phyloP scores from a whole-genome alignment of 1,140 invertebrate genomes.

The Pollicipes pollicipes region DNA sequence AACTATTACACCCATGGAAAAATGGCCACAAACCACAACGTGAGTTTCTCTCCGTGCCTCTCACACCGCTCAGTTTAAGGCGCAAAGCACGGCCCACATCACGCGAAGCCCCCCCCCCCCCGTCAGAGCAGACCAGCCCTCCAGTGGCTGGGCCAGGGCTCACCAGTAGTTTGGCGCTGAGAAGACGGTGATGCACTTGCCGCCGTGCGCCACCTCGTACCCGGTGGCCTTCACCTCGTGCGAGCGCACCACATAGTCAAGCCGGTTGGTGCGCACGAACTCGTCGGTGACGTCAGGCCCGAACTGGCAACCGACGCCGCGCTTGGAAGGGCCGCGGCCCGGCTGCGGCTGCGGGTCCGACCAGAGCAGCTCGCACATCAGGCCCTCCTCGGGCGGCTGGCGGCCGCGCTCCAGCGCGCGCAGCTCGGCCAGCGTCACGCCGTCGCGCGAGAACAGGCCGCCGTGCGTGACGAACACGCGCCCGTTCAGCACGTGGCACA shows the following conservation, averaged over 20 bases:
- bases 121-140: neutral
- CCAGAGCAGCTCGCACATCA: conserved; percentile 97
- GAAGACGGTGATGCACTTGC: conserved; percentile 87
- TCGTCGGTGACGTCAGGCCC: conserved; percentile 87
- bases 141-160: conserved; percentile 17
- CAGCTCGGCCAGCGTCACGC: conserved; percentile 81
- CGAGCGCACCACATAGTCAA: conserved; percentile 87
- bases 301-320: conserved; percentile 95
- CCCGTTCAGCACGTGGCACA: conserved; percentile 87
- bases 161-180: conserved; percentile 99
- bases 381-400: conserved; percentile 79
- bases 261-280: conserved; percentile 66
- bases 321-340: conserved; percentile 78
- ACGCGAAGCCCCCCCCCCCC: no score
- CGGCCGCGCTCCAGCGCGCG: conserved; percentile 60
- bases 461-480: conserved; percentile 81
- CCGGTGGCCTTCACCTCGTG: conserved; percentile 97
- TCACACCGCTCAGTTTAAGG: no score
- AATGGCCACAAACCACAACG: neutral
- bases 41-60: neutral
- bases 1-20: neutral
- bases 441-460: conserved; percentile 72
- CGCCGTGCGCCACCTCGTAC: conserved; percentile 84
- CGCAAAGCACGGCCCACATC: no score
- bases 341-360: conserved; percentile 82